Percentiles rank a stretch among this genome's conserved stretches.
Conservation (phyloP, 1,140 invertebrate species). For the Latrodectus geometricus region DNA sequence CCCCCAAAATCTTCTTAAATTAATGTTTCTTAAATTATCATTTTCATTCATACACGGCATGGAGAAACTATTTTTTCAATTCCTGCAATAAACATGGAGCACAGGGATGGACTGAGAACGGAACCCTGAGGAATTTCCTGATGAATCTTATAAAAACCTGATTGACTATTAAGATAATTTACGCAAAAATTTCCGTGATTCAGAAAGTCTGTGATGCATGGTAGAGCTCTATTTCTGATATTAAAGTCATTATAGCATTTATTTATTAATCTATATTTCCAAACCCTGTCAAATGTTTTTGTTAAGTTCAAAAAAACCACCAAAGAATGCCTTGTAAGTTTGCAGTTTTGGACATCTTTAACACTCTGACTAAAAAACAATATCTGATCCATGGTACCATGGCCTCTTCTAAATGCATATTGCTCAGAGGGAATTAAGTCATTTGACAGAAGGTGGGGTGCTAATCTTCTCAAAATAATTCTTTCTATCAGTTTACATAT, state of each 20-base stretch:
- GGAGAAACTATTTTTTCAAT: neutral
- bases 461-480: slow-evolving; percentile 4
- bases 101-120: neutral
- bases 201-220: slow-evolving; percentile 22
- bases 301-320: neutral
- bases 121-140: neutral
- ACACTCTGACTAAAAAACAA: neutral
- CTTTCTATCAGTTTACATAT: slow-evolving; percentile 3
- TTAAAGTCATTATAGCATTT: neutral
- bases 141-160: neutral
- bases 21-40: no score
- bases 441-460: neutral
- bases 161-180: neutral
- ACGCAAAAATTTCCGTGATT: neutral
- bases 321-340: neutral
- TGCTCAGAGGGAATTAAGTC: neutral
- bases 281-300: slow-evolving; percentile 7
- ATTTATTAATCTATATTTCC: slow-evolving; percentile 2
- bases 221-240: neutral
- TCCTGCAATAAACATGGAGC: neutral
- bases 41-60: no score
- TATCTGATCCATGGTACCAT: slow-evolving; percentile 8
- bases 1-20: no score
- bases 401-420: neutral
- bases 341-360: slow-evolving; percentile 1